Percentiles rank a stretch among this genome's conserved stretches.
These are phyloP conservation scores for Tanytarsus gracilentus DNA, from an alignment of 2,888 invertebrate species.

Conservation along the genomic window DNA sequence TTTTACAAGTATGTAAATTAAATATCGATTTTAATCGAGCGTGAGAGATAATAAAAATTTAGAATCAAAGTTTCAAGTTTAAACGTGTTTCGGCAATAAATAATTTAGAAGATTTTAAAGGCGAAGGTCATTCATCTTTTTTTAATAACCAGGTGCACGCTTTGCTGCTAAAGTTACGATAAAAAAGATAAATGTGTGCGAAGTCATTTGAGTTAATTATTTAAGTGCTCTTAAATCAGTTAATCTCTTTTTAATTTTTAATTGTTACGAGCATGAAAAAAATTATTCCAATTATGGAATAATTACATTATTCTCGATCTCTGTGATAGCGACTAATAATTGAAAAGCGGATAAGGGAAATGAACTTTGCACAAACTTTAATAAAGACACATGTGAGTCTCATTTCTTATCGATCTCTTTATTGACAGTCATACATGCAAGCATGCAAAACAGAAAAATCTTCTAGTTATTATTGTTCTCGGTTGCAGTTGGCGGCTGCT, in stretches of 20 bases:
- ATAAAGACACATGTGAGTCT: not conserved
- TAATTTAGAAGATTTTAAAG: too few species aligned
- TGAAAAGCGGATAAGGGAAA: not conserved
- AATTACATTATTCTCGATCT: not conserved
- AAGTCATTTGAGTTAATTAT: too few species aligned
- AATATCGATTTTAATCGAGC: not conserved
- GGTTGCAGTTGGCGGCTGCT: conserved; percentile 56
- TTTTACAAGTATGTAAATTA: conserved; percentile 23
- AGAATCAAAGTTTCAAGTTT: not conserved
- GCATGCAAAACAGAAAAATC: not conserved
- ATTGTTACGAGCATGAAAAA: too few species aligned
- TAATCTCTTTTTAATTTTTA: too few species aligned
- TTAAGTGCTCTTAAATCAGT: too few species aligned
- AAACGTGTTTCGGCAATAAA: too few species aligned
- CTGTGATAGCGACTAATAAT: not conserved
- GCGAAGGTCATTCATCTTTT: too few species aligned
- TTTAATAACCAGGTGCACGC: too few species aligned
- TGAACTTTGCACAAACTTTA: not conserved
- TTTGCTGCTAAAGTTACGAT: too few species aligned
- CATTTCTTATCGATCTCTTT: not conserved
- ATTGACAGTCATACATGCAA: not conserved
- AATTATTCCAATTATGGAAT: not conserved
- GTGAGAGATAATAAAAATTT: not conserved
- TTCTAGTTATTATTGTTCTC: not conserved
- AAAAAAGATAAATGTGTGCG: too few species aligned